A percentile compares a stretch with the other conserved stretches of the same genome.
Conservation (phyloP, 2,113 vertebrate species). For the Redunca redunca region DNA sequence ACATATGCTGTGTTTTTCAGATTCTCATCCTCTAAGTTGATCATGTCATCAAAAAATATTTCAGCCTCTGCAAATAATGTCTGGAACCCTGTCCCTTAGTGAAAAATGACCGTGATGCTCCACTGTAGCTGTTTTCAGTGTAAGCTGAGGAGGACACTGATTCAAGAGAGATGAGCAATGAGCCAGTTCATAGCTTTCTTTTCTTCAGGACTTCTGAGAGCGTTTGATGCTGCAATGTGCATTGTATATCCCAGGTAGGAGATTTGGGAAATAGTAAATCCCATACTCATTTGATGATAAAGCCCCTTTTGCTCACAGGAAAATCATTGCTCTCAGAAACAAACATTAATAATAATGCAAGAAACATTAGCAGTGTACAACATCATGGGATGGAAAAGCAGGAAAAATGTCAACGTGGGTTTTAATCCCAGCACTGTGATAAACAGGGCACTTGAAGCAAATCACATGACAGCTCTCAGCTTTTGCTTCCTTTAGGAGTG, state of each 20-base stretch:
- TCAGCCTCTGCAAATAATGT: not conserved
- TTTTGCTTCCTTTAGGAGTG: not conserved
- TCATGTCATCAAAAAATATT: not conserved
- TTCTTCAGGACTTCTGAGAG: not conserved
- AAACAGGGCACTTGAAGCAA: not conserved
- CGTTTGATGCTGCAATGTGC: not conserved
- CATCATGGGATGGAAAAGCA: not conserved
- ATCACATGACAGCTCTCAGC: not conserved
- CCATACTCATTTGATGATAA: not conserved
- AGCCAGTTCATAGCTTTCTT: not conserved
- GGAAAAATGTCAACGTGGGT: not conserved
- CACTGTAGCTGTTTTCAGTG: too few species aligned
- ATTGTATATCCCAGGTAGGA: not conserved
- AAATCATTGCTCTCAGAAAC: not conserved
- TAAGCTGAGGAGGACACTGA: not conserved
- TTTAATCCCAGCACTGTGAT: not conserved
- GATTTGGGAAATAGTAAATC: not conserved
- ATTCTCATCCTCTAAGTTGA: not conserved
- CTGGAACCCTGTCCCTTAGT: too few species aligned
- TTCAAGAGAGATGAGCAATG: not conserved
- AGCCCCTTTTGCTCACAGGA: not conserved
- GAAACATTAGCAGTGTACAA: too few species aligned
- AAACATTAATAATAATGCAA: not conserved
- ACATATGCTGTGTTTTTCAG: not conserved
- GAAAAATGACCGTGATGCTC: not conserved